Conservation (phyloP, 2,797 vertebrate genomes). For the Aselliscus stoliczkanus region DNA sequence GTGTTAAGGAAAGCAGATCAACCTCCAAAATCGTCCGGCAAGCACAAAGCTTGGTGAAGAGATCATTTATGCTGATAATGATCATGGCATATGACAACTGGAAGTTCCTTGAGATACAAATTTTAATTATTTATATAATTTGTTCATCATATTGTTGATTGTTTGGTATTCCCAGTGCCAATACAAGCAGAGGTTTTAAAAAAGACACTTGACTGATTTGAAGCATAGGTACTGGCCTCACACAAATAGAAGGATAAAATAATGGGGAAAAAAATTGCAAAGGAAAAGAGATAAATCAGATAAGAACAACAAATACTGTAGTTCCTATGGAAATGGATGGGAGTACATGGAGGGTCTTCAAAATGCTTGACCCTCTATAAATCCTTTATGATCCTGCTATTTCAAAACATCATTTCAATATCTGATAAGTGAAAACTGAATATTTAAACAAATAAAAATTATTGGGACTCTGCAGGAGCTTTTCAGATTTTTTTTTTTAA, state of each 20-base stretch:
- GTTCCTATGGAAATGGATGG: background rate
- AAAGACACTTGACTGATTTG: background rate
- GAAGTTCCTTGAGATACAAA: background rate
- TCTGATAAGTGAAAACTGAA: background rate
- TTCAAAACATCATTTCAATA: background rate
- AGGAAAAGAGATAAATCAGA: background rate
- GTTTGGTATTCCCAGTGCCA: background rate
- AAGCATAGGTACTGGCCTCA: background rate
- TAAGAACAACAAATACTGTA: background rate
- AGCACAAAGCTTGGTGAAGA: background rate
- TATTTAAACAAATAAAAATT: background rate
- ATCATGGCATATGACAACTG: background rate
- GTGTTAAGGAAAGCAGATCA: background rate
- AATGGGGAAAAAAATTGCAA: background rate
- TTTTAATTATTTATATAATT: background rate
- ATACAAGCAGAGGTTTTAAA: background rate
- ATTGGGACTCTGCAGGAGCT: accelerated
- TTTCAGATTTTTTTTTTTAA: background rate
- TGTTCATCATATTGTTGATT: background rate
- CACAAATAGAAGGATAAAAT: background rate
- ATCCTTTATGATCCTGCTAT: background rate
- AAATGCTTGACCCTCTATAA: background rate
- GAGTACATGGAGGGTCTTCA: background rate
- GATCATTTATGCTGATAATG: accelerated
- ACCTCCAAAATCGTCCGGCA: background rate